Evolutionary conservation across 2,113 vertebrate species (phyloP).

Genomic region (Thermophis baileyi): DNA sequence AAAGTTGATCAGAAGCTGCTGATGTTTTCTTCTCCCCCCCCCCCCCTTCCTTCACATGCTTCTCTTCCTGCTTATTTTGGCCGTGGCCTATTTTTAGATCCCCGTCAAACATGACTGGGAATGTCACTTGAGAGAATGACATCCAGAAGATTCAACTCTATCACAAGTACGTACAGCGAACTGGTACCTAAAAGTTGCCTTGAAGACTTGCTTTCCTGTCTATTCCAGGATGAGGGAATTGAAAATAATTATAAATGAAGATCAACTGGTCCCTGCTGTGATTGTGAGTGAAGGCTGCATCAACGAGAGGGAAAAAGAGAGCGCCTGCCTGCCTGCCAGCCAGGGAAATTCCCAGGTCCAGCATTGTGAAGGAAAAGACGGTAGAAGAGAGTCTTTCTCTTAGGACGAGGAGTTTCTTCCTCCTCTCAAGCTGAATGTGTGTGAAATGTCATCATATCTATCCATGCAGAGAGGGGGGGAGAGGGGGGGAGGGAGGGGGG

Average conservation of each 20-base stretch:
- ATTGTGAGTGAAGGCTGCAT: slow-evolving; percentile 45
- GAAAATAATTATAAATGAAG: slow-evolving; percentile 71
- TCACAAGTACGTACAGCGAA: slow-evolving; percentile 62
- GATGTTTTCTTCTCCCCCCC: neutral
- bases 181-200: slow-evolving; percentile 69
- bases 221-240: slow-evolving; percentile 60
- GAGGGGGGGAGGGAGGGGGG: fast-evolving
- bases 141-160: slow-evolving; percentile 66
- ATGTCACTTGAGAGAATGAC: slow-evolving; percentile 70
- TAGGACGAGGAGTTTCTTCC: neutral
- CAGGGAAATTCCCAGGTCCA: neutral
- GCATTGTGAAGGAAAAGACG: slow-evolving; percentile 20
- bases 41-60: slow-evolving; percentile 24
- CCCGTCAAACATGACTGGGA: slow-evolving; percentile 56
- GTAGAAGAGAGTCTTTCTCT: neutral
- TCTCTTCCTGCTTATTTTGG: slow-evolving; percentile 52
- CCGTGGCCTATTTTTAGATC: slow-evolving; percentile 64
- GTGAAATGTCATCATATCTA: slow-evolving; percentile 3
- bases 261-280: slow-evolving; percentile 63
- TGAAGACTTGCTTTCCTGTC: slow-evolving; percentile 71
- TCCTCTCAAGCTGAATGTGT: neutral
- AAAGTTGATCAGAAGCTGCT: neutral
- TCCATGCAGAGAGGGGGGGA: neutral
- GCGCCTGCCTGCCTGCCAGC: neutral
- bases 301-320: slow-evolving; percentile 36